These are phyloP conservation scores for Pelodytes ibericus DNA, from an alignment of 2,797 vertebrate species.

Conservation along the genomic window DNA sequence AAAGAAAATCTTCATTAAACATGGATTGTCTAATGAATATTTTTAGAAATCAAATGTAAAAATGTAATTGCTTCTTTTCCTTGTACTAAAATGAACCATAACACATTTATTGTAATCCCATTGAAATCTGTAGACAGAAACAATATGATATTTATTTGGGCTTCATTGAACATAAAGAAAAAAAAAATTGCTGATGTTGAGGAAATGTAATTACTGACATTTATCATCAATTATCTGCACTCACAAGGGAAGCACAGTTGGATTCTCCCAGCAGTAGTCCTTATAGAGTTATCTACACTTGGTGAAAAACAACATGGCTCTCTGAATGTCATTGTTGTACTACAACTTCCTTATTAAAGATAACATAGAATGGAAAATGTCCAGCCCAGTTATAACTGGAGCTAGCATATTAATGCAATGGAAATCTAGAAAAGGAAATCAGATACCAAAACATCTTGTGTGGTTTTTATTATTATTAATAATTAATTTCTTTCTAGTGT, in stretches of 20 bases:
- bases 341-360: constrained; percentile 31
- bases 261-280: constrained; percentile 33
- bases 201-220: constrained; percentile 36
- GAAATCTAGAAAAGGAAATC: no score
- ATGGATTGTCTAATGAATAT: no score
- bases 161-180: constrained; percentile 14
- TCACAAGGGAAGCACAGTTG: constrained; percentile 29
- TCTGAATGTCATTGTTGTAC: constrained; percentile 39
- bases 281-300: not conserved
- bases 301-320: constrained; percentile 12
- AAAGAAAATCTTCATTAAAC: no score
- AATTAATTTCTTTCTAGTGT: no score
- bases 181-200: constrained; percentile 6
- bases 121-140: no score
- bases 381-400: constrained; percentile 25
- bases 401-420: no score
- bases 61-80: no score
- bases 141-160: constrained; percentile 19
- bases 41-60: no score
- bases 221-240: constrained; percentile 40
- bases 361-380: constrained; percentile 20
- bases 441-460: no score
- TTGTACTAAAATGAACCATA: no score
- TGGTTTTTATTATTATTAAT: no score
- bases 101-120: no score